A percentile compares a stretch with the other conserved stretches of the same genome.
Conservation (phyloP, 2,888 invertebrate genomes). For the Perithous albicinctus region DNA sequence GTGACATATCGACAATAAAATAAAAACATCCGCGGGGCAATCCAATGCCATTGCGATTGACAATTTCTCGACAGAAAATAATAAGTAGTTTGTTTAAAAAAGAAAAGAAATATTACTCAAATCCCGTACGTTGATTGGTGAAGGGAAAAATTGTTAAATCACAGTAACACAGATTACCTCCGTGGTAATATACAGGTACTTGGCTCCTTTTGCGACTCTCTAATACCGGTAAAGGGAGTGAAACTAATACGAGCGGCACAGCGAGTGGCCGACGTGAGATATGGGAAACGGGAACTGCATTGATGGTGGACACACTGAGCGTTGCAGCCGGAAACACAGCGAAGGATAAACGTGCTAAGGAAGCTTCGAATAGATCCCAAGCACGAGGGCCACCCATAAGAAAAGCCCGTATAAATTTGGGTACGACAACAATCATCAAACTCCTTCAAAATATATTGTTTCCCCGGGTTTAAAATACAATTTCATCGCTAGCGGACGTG, state of each 20-base stretch:
- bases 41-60: not conserved
- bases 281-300: conserved; percentile 85
- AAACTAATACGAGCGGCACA: conserved; percentile 75
- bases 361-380: conserved; percentile 88
- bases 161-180: conserved; percentile 62
- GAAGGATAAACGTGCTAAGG: conserved; percentile 95
- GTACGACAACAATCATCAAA: conserved; percentile 70
- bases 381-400: conserved; percentile 79
- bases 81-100: not conserved
- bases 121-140: not conserved
- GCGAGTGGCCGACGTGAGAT: conserved; percentile 77
- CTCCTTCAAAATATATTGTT: conserved; percentile 60
- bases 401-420: conserved; percentile 76
- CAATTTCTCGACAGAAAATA: not conserved
- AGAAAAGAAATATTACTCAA: not conserved
- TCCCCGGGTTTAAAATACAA: conserved; percentile 41
- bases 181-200: conserved; percentile 76
- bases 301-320: conserved; percentile 88
- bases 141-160: conserved; percentile 18
- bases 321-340: conserved; percentile 95
- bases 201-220: conserved; percentile 80
- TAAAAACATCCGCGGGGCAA: conserved; percentile 1
- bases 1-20: not conserved
- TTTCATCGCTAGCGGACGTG: conserved; percentile 13
- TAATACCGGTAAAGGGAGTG: conserved; percentile 79